These are phyloP conservation scores for Cataglyphis livida DNA, from an alignment of 2,888 invertebrate species.

Conservation along the genomic window DNA sequence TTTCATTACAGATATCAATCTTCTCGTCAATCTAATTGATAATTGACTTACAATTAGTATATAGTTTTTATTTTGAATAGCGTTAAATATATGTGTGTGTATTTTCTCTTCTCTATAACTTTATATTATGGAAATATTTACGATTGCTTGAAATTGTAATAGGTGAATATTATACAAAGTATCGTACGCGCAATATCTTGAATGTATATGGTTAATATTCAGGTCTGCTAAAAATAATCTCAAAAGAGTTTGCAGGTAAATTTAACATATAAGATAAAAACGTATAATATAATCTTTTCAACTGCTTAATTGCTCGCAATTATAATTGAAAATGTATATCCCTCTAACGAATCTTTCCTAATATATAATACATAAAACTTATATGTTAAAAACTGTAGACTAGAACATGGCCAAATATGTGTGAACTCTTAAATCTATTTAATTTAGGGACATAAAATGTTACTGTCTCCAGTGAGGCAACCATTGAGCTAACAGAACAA, in stretches of 20 bases:
- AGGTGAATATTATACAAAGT: constrained; percentile 8
- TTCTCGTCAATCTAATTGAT: constrained; percentile 58
- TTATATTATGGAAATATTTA: constrained; percentile 44
- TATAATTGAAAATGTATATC: constrained; percentile 41
- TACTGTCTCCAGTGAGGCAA: background rate
- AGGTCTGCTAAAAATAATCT: constrained; percentile 11
- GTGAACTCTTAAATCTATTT: constrained; percentile 60
- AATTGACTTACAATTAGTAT: constrained; percentile 67
- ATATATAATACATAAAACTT: constrained; percentile 57
- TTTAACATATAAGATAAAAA: constrained; percentile 18
- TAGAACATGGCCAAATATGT: constrained; percentile 73
- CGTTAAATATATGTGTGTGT: constrained; percentile 24
- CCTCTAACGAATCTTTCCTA: constrained; percentile 47
- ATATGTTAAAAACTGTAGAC: constrained; percentile 68
- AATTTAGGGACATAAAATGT: constrained; percentile 5
- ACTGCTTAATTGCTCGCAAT: constrained; percentile 8
- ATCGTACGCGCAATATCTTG: background rate
- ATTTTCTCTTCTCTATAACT: constrained; percentile 22
- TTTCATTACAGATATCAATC: constrained; percentile 55
- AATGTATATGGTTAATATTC: constrained; percentile 13
- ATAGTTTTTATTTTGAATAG: constrained; percentile 36
- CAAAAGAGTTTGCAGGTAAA: constrained; percentile 28
- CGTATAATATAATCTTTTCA: constrained; percentile 26
- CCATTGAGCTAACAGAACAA: constrained; percentile 29
- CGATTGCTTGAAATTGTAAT: constrained; percentile 43